These are phyloP conservation scores for Phalacrocorax aristotelis DNA, from an alignment of 2,113 vertebrate species.

Conservation along the genomic window DNA sequence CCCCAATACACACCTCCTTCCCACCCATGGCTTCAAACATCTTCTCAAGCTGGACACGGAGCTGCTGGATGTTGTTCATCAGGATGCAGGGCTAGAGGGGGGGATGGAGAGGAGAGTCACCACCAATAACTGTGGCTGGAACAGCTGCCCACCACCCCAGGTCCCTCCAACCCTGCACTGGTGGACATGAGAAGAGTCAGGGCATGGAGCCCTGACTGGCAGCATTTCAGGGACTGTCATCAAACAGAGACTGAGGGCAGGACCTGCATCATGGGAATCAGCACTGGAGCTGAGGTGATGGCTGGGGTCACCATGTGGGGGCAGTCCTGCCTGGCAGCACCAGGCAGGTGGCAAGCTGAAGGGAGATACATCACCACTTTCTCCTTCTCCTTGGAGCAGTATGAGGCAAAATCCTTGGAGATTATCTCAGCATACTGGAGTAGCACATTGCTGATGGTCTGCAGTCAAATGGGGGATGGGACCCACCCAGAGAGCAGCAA, in stretches of 20 bases:
- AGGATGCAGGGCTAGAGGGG: constrained; percentile 88
- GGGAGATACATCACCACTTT: constrained; percentile 79
- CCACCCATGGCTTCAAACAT: constrained; percentile 99
- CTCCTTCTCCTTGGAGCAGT: constrained; percentile 87
- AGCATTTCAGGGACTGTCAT: neutral
- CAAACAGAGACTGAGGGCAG: fast-evolving
- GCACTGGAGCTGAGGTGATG: neutral
- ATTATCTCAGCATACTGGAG: constrained; percentile 95
- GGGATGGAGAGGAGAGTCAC: neutral
- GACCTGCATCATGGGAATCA: neutral
- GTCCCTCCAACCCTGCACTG: neutral
- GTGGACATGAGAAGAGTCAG: fast-evolving
- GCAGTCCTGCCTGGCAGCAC: neutral
- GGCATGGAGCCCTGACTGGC: neutral
- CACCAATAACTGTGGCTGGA: neutral
- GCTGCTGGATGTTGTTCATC: constrained; percentile 98
- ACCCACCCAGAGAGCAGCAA: neutral
- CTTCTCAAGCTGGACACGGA: constrained; percentile 95
- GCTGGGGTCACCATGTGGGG: neutral
- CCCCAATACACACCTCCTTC: constrained; percentile 80
- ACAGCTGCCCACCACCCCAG: neutral
- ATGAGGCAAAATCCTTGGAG: constrained; percentile 90
- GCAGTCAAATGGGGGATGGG: neutral
- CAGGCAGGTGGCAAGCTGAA: neutral
- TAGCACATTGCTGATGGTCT: constrained; percentile 98